Evolutionary conservation across 2,797 vertebrate genomes (phyloP), one percentile per base, ranked within the genome.

Genomic region (Myotis vivesi): DNA sequence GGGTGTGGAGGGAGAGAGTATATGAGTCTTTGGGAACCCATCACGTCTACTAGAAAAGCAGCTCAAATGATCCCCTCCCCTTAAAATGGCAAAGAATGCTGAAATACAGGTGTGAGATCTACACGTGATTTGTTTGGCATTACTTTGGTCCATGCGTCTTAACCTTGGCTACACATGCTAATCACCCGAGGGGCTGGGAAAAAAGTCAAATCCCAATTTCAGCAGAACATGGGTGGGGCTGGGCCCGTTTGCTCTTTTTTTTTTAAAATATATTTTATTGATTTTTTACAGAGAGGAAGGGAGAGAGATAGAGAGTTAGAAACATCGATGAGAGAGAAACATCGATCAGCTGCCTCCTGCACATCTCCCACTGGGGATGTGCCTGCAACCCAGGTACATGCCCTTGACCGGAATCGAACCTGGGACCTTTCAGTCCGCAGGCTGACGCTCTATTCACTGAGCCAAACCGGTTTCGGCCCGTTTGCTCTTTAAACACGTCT

Each of bases 11-110:
- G 30, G 11, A 80, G 5, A 55, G 0, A 66, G 19, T 72, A 69
- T 86, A 51, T 62, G 80, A 87, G 30, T 83, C 30, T 64, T 80
- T 68, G 12, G 2, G 22, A 86, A 80, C 87, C 49, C 2, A 77
- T 88, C 53, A 53, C n/a, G 87, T 83, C 41, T 76, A 80, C 57
- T 83, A 82, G 44, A 76, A 92, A 91, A 88, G 25, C 38, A 96
- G 72, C 12, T 71, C 49, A 75, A 30, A 53, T n/a, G 20, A 86
- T 17, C 2, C 49, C 20, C 19, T 83, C 20, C 22, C 69, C 19
- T 51, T 62, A 64, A 64, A 84, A 46, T 38, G 53, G 46, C 28
- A 57, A 83, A 90, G 19, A 92, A 51, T 75, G 75, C 66, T 79
- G 41, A 72, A 30, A 49, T 41, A 16, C 12, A 22, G 23, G 33